Conservation (phyloP, 2,113 vertebrate species). For the Egretta garzetta region DNA sequence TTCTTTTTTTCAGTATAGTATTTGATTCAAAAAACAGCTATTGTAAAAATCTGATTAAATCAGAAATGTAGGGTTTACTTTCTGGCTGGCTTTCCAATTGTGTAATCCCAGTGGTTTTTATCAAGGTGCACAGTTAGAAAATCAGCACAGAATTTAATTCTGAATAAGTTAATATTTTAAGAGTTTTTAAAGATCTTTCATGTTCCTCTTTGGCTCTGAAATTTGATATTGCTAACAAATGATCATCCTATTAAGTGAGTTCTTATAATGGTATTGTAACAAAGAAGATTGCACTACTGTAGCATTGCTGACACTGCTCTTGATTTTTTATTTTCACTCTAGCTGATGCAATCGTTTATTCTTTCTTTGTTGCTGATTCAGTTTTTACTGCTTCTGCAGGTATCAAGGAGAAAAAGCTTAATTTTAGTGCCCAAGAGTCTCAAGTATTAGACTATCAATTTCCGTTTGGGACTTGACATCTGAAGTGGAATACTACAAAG, state of each 20-base stretch:
- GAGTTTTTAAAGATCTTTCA: neutral
- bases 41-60: neutral
- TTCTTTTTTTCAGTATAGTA: neutral
- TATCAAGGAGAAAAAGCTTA: neutral
- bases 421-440: neutral
- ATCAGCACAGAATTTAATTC: neutral
- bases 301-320: neutral
- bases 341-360: neutral
- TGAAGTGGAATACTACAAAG: conserved; percentile 2
- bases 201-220: neutral
- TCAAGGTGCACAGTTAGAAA: neutral
- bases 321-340: neutral
- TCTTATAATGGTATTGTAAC: neutral
- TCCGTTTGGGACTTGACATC: neutral
- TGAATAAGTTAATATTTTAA: neutral
- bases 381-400: neutral
- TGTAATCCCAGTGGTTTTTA: neutral
- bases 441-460: neutral
- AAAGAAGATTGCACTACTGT: neutral
- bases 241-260: neutral
- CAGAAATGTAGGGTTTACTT: neutral
- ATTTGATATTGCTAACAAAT: neutral
- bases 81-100: neutral
- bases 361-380: conserved; percentile 15
- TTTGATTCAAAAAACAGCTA: neutral